Conservation (phyloP, 2,888 invertebrate genomes). For the Cryptocephalus primarius region DNA sequence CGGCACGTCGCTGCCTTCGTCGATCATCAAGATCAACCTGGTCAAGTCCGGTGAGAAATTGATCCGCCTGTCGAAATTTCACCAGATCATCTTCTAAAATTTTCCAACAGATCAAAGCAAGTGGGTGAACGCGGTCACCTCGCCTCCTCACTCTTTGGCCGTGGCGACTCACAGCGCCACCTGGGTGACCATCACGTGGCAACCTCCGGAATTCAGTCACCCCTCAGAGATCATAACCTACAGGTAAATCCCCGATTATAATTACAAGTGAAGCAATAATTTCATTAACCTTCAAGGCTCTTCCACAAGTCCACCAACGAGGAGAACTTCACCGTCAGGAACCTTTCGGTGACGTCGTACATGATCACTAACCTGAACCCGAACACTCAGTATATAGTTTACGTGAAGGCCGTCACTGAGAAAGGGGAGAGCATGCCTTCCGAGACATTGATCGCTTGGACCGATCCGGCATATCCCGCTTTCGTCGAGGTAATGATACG, state of each 20-base stretch:
- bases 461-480: conserved; percentile 77
- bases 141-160: conserved; percentile 69
- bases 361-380: conserved; percentile 62
- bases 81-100: too few relatives aligned
- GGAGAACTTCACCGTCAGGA: conserved; percentile 47
- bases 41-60: conserved; percentile 42
- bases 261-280: too few relatives aligned
- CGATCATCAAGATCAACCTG: conserved; percentile 64
- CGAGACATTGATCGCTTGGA: conserved; percentile 76
- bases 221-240: conserved; percentile 68
- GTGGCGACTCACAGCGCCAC: conserved; percentile 73
- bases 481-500: conserved; percentile 68
- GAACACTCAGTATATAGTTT: conserved; percentile 73
- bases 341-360: conserved; percentile 59
- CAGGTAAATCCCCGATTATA: too few relatives aligned
- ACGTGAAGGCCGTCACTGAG: conserved; percentile 59
- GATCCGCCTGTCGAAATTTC: too few relatives aligned
- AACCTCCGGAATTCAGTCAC: conserved; percentile 73
- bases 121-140: conserved; percentile 57
- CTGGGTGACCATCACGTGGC: conserved; percentile 73
- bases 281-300: conserved; percentile 43
- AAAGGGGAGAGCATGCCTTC: conserved; percentile 66
- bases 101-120: conserved; percentile 19
- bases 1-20: conserved; percentile 73
- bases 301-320: conserved; percentile 58